These are phyloP conservation scores for Leptobrachium ailaonicum DNA, from an alignment of 2,113 vertebrate genomes.

Conservation along the genomic window DNA sequence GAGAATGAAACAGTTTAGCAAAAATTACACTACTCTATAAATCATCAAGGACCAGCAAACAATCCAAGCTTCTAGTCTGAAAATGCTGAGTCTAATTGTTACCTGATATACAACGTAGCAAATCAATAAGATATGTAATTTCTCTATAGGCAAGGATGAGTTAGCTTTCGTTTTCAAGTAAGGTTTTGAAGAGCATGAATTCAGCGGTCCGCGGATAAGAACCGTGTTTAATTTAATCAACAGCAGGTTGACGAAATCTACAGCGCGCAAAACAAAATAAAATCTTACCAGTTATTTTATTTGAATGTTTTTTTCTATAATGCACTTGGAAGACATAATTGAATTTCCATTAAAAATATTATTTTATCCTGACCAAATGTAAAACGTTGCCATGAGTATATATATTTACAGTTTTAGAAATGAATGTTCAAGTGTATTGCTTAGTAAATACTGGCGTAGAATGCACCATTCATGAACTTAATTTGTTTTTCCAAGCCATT, in stretches of 20 bases:
- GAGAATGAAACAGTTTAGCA: neutral
- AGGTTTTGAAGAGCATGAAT: constrained; percentile 3
- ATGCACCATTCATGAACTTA: constrained; percentile 2
- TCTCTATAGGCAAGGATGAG: neutral
- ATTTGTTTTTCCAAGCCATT: constrained; percentile 35
- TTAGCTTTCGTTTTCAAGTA: neutral
- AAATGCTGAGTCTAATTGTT: constrained; percentile 7
- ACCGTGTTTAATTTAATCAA: neutral
- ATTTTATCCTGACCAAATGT: neutral
- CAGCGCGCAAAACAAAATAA: neutral
- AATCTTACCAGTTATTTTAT: neutral
- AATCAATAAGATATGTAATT: constrained; percentile 12
- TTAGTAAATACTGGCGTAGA: neutral
- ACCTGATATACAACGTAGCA: constrained; percentile 10
- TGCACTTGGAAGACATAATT: neutral
- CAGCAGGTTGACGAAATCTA: neutral
- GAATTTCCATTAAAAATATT: neutral
- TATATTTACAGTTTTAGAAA: neutral
- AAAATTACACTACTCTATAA: neutral
- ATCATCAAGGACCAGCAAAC: neutral
- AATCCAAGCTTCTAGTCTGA: neutral
- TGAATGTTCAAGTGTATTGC: neutral
- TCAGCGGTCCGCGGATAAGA: constrained; percentile 4
- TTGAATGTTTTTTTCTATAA: neutral
- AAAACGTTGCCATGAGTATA: too few relatives aligned